These are phyloP conservation scores for Rhynchotus rufescens DNA, from an alignment of 2,797 vertebrate species.

Conservation along the genomic window DNA sequence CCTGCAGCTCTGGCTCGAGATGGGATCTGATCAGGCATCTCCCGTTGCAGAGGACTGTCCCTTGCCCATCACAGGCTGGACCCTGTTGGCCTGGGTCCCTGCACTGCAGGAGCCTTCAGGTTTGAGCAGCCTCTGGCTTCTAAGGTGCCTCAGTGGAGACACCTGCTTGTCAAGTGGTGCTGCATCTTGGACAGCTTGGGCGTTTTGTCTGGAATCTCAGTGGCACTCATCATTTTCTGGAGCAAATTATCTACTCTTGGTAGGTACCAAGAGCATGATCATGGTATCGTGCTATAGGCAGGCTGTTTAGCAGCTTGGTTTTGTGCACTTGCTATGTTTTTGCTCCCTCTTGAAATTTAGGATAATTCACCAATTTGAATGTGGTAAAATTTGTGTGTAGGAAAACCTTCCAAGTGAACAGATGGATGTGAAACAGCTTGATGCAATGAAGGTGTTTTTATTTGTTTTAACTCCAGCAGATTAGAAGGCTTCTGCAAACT, in stretches of 20 bases:
- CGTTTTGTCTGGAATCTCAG: neutral
- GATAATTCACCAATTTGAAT: neutral
- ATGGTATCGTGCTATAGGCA: neutral
- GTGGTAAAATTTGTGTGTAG: neutral
- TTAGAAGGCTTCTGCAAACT: neutral
- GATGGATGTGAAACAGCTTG: neutral
- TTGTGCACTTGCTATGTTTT: neutral
- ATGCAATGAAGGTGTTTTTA: slow-evolving; percentile 22
- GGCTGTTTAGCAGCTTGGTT: slow-evolving; percentile 2
- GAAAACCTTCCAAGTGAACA: slow-evolving; percentile 38
- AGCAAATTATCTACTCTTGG: neutral
- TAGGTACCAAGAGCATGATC: too few species aligned
- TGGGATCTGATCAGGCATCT: neutral
- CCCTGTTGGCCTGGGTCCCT: neutral
- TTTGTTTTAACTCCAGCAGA: neutral
- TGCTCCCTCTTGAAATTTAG: neutral
- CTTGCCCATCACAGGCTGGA: neutral
- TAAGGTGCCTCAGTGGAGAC: neutral
- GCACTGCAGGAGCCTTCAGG: neutral
- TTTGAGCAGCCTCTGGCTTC: neutral
- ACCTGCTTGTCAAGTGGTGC: neutral
- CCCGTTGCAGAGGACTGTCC: neutral
- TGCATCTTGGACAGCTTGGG: neutral
- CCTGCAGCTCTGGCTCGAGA: neutral
- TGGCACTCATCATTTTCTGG: slow-evolving; percentile 6